A percentile compares a stretch with the other conserved stretches of the same genome.
phyloP scores from a whole-genome alignment of 1,140 invertebrate species.

The Sesamia nonagrioides region DNA sequence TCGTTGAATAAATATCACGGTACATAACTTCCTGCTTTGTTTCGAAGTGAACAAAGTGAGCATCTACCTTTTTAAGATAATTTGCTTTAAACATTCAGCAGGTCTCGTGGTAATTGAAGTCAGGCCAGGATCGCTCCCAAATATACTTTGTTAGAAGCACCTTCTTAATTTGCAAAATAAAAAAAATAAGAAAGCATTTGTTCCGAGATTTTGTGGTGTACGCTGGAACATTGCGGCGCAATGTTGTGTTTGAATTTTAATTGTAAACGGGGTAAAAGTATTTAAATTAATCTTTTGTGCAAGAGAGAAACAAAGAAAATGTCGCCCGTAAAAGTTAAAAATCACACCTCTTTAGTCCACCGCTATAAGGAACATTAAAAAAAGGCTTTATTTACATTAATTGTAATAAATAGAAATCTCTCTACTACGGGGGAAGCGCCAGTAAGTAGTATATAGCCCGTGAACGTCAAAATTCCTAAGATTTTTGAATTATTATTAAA shows the following conservation, averaged over 20 bases:
- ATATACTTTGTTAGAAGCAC: slow-evolving; percentile 42
- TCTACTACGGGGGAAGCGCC: too few species aligned
- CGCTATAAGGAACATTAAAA: background rate
- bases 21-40: slow-evolving; percentile 42
- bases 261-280: slow-evolving; percentile 28
- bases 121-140: slow-evolving; percentile 28
- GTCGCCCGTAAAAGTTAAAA: slow-evolving; percentile 7
- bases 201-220: background rate
- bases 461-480: too few species aligned
- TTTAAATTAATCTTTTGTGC: slow-evolving; percentile 2
- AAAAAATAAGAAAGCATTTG: slow-evolving; percentile 21
- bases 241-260: slow-evolving; percentile 32
- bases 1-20: slow-evolving; percentile 46
- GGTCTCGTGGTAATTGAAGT: slow-evolving; percentile 42
- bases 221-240: background rate
- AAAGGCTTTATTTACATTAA: too few species aligned
- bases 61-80: slow-evolving; percentile 49
- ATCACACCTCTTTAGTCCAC: background rate
- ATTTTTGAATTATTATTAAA: too few species aligned
- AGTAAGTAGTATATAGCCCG: too few species aligned
- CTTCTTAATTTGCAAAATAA: slow-evolving; percentile 37
- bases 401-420: too few species aligned
- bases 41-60: slow-evolving; percentile 30
- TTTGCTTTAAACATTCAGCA: slow-evolving; percentile 47
- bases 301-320: background rate